Conservation (phyloP, 1,140 invertebrate genomes). For the Maniola jurtina region DNA sequence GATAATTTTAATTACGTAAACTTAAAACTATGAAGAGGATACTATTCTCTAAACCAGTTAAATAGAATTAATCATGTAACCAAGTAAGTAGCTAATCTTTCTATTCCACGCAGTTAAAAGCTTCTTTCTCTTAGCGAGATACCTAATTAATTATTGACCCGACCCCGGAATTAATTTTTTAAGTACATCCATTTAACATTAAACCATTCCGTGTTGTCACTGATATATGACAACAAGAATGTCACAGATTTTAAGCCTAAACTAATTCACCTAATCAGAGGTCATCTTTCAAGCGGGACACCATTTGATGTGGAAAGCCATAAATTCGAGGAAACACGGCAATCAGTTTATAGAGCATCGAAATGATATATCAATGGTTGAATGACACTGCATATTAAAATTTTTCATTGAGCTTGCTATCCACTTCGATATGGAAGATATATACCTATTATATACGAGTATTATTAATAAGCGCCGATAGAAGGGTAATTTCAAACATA, state of each 20-base stretch:
- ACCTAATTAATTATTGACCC: constrained; percentile 1
- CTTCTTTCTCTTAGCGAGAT: neutral
- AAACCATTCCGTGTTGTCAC: neutral
- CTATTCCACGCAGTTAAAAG: neutral
- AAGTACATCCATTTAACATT: constrained; percentile 2
- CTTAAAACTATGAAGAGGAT: no score
- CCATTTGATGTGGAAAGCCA: constrained; percentile 17
- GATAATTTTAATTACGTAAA: no score
- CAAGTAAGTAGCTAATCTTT: no score
- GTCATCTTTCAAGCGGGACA: constrained; percentile 15
- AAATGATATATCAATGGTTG: constrained; percentile 21
- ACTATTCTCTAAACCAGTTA: no score
- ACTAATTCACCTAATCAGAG: constrained; percentile 15
- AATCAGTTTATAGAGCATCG: constrained; percentile 6
- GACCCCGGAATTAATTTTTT: constrained; percentile 10
- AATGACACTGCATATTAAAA: neutral
- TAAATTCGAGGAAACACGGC: constrained; percentile 17
- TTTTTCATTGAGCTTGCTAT: neutral
- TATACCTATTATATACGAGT: no score
- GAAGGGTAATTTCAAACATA: no score
- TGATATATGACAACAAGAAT: constrained; percentile 4
- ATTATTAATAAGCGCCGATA: no score
- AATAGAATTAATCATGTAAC: no score
- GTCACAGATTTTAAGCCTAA: constrained; percentile 17
- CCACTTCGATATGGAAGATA: neutral